These are phyloP conservation scores for Suillia variegata DNA, from an alignment of 2,888 invertebrate genomes.

Conservation along the genomic window DNA sequence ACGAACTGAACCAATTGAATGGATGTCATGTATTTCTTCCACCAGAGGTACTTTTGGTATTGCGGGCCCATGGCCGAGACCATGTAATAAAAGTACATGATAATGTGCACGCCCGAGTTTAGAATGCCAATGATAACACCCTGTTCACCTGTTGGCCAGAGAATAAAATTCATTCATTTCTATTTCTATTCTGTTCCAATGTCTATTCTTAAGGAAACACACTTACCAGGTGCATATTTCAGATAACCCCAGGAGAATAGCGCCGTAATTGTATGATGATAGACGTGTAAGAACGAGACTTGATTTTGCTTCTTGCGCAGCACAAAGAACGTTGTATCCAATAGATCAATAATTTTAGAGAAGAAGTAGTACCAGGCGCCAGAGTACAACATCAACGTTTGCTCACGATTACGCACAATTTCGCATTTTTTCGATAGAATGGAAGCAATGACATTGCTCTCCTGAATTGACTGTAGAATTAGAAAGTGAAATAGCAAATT, in stretches of 20 bases:
- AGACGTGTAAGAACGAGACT: slow-evolving; percentile 86
- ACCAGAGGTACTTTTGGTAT: slow-evolving; percentile 64
- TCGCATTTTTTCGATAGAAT: slow-evolving; percentile 55
- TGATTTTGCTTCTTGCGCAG: slow-evolving; percentile 88
- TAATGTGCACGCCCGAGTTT: slow-evolving; percentile 63
- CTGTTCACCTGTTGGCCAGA: slow-evolving; percentile 55
- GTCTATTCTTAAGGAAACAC: not conserved
- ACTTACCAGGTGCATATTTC: slow-evolving; percentile 75
- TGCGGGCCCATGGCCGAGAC: slow-evolving; percentile 63
- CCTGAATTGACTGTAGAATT: slow-evolving; percentile 43
- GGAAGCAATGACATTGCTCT: slow-evolving; percentile 52
- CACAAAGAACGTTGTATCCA: slow-evolving; percentile 88
- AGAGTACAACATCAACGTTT: slow-evolving; percentile 63
- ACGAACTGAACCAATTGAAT: slow-evolving; percentile 68
- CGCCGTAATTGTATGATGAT: slow-evolving; percentile 84
- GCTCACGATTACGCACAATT: slow-evolving; percentile 49
- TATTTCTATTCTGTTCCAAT: not conserved
- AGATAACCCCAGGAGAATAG: slow-evolving; percentile 80
- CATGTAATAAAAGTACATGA: slow-evolving; percentile 65
- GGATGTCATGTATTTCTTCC: slow-evolving; percentile 65
- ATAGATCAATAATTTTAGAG: slow-evolving; percentile 76
- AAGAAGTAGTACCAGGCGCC: slow-evolving; percentile 82
- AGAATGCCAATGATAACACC: slow-evolving; percentile 63
- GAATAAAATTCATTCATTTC: not conserved
- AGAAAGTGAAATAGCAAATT: not conserved